Conservation (phyloP, 2,888 invertebrate species). For the Alviniconcha strummeri region DNA sequence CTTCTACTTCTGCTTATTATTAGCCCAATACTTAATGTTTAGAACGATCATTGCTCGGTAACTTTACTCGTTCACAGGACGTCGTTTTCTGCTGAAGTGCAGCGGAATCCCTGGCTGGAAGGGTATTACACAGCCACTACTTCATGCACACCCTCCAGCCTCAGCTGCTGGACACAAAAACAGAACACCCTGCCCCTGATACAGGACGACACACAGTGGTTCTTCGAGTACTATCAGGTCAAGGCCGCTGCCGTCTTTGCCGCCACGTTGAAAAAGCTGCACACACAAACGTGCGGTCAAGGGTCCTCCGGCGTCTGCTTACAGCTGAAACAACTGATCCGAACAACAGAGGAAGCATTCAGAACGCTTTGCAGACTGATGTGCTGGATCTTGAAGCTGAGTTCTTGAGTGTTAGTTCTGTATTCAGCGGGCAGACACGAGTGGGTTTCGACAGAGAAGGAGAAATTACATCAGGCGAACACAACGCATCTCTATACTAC, state of each 20-base stretch:
- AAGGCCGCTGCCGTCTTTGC: slow-evolving; percentile 22
- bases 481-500: not conserved
- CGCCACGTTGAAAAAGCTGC: slow-evolving; percentile 8
- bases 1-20: not conserved
- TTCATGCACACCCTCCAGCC: slow-evolving; percentile 12
- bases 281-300: not conserved
- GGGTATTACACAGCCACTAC: slow-evolving; percentile 25
- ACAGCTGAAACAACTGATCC: not conserved
- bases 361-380: not conserved
- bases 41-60: too few relatives aligned
- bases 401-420: slow-evolving; percentile 9
- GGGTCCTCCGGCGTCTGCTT: not conserved
- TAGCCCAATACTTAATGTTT: too few relatives aligned
- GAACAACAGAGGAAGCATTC: not conserved
- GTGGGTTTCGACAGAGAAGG: slow-evolving; percentile 6
- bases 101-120: slow-evolving; percentile 24
- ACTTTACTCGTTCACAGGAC: slow-evolving; percentile 23
- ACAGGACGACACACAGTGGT: slow-evolving; percentile 18
- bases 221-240: slow-evolving; percentile 24
- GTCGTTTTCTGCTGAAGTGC: slow-evolving; percentile 24
- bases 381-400: slow-evolving; percentile 1
- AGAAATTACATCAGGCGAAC: not conserved
- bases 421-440: not conserved
- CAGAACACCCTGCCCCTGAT: not conserved
- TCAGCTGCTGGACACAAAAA: not conserved